Evolutionary conservation across 2,797 vertebrate species (phyloP).

Genomic region (Falco novaeseelandiae): DNA sequence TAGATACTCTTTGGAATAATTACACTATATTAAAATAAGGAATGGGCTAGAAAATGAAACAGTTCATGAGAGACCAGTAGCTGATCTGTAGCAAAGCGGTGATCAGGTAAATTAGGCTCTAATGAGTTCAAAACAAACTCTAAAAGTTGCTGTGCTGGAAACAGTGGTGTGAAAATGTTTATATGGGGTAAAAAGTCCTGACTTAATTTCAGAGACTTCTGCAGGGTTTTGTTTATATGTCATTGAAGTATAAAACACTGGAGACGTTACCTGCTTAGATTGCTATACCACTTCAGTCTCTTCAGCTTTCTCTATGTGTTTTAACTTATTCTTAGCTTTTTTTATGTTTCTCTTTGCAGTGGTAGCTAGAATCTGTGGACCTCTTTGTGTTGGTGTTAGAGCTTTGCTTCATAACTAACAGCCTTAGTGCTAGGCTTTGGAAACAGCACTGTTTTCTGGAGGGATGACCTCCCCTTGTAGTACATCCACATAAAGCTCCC

Average conservation of each 20-base stretch:
- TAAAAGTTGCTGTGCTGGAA: not conserved
- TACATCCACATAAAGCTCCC: not conserved
- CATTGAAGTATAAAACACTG: not conserved
- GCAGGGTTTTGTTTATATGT: not conserved
- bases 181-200: not conserved
- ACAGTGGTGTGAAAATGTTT: not conserved
- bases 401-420: not conserved
- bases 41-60: not conserved
- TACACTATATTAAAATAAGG: not conserved
- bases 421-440: not conserved
- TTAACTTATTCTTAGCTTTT: not conserved
- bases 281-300: not conserved
- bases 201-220: not conserved
- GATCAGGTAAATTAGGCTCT: not conserved
- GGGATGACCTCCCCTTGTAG: not conserved
- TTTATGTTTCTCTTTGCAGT: not conserved
- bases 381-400: not conserved
- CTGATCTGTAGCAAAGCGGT: not conserved
- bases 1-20: not conserved
- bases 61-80: not conserved
- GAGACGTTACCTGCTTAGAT: not conserved
- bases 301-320: rapidly evolving
- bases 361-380: not conserved
- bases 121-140: not conserved
- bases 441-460: not conserved